These are phyloP conservation scores for Pentalonia nigronervosa DNA, from an alignment of 1,140 invertebrate genomes.

Conservation along the genomic window DNA sequence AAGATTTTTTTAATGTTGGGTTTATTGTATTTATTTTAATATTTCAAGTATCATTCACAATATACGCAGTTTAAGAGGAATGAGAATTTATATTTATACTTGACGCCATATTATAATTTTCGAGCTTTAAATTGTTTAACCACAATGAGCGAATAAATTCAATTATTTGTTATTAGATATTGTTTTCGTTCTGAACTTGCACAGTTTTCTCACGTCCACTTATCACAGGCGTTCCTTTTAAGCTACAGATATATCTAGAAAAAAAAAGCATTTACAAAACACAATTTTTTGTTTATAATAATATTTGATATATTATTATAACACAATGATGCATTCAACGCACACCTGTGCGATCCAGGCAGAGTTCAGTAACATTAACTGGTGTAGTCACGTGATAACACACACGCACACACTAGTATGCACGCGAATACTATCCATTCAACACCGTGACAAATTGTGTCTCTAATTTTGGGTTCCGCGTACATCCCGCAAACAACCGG, in stretches of 20 bases:
- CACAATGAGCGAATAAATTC: neutral
- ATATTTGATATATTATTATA: neutral
- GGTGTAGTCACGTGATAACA: neutral
- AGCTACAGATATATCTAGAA: neutral
- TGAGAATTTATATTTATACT: neutral
- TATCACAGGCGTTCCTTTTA: neutral
- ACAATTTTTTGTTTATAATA: neutral
- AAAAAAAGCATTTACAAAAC: neutral
- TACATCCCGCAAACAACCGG: neutral
- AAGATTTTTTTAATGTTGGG: too few species aligned
- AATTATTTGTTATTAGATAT: neutral
- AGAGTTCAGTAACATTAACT: constrained; percentile 20
- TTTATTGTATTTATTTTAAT: neutral
- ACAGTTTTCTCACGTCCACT: neutral
- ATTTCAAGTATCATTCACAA: neutral
- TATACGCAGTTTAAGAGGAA: neutral
- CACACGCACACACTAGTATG: neutral
- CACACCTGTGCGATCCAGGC: neutral
- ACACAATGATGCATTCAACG: neutral
- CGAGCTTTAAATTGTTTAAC: neutral
- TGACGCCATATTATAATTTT: neutral
- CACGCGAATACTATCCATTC: neutral
- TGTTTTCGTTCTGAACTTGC: neutral
- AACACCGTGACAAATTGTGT: constrained; percentile 2
- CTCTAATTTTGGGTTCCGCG: constrained; percentile 50